Percentiles rank a stretch among this genome's conserved stretches.
phyloP scores from a whole-genome alignment of 2,888 invertebrate genomes.

The Callinectes sapidus region DNA sequence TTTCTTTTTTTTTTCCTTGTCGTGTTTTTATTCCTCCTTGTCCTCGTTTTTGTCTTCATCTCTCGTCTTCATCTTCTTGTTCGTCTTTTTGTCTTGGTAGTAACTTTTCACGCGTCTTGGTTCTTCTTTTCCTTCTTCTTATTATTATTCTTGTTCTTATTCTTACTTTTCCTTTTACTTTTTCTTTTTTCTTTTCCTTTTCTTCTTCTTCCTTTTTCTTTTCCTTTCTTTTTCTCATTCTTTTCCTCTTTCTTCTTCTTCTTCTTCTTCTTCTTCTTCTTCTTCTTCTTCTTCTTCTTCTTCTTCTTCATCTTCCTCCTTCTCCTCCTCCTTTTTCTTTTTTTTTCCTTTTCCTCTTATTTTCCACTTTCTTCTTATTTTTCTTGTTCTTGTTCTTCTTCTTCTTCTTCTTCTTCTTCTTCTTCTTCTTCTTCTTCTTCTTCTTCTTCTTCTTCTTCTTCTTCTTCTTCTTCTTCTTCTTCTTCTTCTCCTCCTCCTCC shows the following conservation, averaged over 20 bases:
- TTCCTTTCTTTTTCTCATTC: background rate
- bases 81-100: background rate
- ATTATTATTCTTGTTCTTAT: background rate
- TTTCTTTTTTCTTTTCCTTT: background rate
- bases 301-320: background rate
- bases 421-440: background rate
- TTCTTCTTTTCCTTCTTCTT: background rate
- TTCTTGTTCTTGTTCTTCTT: background rate
- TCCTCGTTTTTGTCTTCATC: background rate
- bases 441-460: background rate
- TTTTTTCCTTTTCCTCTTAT: background rate
- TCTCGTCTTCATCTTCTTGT: background rate
- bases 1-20: background rate
- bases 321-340: no score
- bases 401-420: background rate
- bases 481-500: background rate
- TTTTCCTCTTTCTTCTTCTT: slow-evolving; percentile 14
- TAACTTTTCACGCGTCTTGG: no score
- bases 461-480: background rate
- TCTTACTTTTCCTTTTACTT: background rate
- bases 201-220: background rate
- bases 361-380: no score
- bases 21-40: background rate
- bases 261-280: background rate
- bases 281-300: background rate